Base-by-base conservation (phyloP, 2,797 vertebrate genomes). In the Urosaurus nigricauda region DNA sequence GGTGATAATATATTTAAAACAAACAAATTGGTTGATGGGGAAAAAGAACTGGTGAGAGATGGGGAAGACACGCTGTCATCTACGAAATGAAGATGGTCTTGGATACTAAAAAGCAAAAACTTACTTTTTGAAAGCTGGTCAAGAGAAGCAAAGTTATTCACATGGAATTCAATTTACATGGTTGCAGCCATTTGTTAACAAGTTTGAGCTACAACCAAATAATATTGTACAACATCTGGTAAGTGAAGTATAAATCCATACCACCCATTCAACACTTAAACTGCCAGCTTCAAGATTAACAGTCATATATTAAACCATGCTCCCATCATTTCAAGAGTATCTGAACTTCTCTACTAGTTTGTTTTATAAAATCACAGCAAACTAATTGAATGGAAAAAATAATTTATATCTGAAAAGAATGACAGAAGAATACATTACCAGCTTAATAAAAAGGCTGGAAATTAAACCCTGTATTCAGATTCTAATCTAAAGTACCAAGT, bases 1-100 rank as follows among this genome's bases (percentile, higher is more conserved):
- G 19, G 19, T 94, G 90, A 93, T 83, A 81, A 94, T 92, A 94
- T 93, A 93, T 16, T 93, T 93, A 94, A 92, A 94, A 92, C 17
- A 32, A 85, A 91, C 32, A 88, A 90, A 93, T 94, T 94, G 93
- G 93, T 94, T 93, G 92, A 87, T 91, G 91, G 91, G 88, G 85
- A 93, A 91, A 91, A 43, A 92, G 84, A 11, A 35, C 26, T 92
- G 19, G 79, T 95, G 90, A 77, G 26, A 26, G n/a, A 24, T 26
- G 32, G 17, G 37, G 19, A 68, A 65, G 40, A 79, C 82, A 93
- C 37, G 43, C 87, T 89, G 92, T 92, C 91, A 91, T 94, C 93
- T 95, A 86, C 87, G 88, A 68, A 93, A 79, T 43, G 65, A 92
- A 53, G 17, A 51, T 7, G 53, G 80, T 35, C 90, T 91, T 80